Evolutionary conservation across 1,140 invertebrate species (phyloP).

Genomic region (Euschistus heros): DNA sequence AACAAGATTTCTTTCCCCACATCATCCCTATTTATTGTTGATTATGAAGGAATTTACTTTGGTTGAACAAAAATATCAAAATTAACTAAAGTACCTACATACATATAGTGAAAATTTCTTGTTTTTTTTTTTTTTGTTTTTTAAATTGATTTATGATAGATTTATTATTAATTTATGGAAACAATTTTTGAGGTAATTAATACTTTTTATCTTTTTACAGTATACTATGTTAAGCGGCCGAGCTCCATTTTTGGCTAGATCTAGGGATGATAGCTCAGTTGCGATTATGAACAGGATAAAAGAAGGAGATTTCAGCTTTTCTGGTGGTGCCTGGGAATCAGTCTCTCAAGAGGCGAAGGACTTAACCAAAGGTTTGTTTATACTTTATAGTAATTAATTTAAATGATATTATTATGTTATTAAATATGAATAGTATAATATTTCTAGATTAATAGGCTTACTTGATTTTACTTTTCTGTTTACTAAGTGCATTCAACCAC

Average conservation of each 20-base stretch:
- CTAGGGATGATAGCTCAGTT: conserved; percentile 56
- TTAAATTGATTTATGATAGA: not conserved
- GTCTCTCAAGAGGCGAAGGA: conserved; percentile 65
- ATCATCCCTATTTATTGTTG: no score
- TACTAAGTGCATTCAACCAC: no score
- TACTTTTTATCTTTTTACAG: conserved; percentile 35
- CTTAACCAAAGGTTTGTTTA: conserved; percentile 49
- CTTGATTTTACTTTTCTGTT: not conserved
- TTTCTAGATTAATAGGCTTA: no score
- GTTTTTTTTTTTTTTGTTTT: not conserved
- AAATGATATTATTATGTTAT: no score
- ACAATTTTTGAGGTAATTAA: not conserved
- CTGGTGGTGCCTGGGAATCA: conserved; percentile 54
- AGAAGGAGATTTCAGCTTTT: conserved; percentile 63
- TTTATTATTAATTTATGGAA: not conserved
- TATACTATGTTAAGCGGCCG: conserved; percentile 81
- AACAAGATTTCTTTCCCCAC: no score
- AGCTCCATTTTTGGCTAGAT: conserved; percentile 63
- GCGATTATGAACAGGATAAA: conserved; percentile 70
- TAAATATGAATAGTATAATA: no score
- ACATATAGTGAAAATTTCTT: not conserved
- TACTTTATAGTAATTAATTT: no score
- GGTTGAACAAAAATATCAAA: no score
- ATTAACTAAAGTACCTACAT: no score
- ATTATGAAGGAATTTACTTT: no score